A percentile compares a stretch with the other conserved stretches of the same genome.
phyloP scores from a whole-genome alignment of 2,888 invertebrate species.

The Pseudolycoriella hygida region DNA sequence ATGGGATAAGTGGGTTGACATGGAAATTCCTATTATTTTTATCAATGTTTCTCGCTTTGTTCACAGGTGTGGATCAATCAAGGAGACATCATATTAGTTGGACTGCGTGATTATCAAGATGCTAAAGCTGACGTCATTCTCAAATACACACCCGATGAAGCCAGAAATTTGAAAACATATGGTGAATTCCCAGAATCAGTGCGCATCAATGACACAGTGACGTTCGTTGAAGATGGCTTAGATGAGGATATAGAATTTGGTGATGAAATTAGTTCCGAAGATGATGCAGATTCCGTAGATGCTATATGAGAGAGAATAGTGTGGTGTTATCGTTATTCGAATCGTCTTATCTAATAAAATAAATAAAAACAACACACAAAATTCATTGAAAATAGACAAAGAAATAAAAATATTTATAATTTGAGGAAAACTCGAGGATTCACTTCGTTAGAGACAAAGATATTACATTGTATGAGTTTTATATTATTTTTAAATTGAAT shows the following conservation, averaged over 20 bases:
- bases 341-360: too few relatives aligned
- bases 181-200: constrained; percentile 98
- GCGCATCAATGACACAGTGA: constrained; percentile 91
- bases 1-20: too few relatives aligned
- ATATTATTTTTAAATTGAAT: too few relatives aligned
- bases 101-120: constrained; percentile 93
- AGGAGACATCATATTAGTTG: constrained; percentile 95
- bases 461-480: too few relatives aligned
- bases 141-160: constrained; percentile 98
- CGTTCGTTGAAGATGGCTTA: constrained; percentile 84
- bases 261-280: constrained; percentile 83
- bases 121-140: constrained; percentile 97
- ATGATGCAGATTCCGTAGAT: constrained; percentile 63
- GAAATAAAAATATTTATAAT: too few relatives aligned
- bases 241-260: constrained; percentile 96
- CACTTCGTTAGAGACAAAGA: too few relatives aligned
- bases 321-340: too few relatives aligned
- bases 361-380: too few relatives aligned
- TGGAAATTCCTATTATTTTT: too few relatives aligned
- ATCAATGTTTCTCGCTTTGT: constrained; percentile 6
- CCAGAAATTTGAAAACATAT: constrained; percentile 94
- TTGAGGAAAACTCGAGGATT: too few relatives aligned
- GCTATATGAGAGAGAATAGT: constrained; percentile 28
- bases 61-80: constrained; percentile 89
- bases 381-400: too few relatives aligned